Evolutionary conservation across 2,797 vertebrate genomes (phyloP).

Genomic region (Mionectes olivaceus): DNA sequence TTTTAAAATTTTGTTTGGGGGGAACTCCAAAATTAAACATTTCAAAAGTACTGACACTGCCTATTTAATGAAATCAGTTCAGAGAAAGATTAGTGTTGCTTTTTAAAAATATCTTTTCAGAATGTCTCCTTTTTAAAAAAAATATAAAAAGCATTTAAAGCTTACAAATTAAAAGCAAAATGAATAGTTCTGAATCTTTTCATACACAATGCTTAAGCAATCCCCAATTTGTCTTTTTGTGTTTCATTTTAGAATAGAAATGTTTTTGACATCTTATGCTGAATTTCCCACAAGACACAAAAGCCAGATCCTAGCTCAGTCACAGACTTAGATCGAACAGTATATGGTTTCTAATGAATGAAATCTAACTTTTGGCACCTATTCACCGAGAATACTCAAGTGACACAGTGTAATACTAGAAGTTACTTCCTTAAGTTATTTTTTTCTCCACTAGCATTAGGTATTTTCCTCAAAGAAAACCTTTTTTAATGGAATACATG

Average conservation of each 20-base stretch:
- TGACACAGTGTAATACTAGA: constrained; percentile 44
- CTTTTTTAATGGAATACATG: not conserved
- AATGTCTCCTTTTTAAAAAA: not conserved
- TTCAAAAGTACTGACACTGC: not conserved
- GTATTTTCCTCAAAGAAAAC: constrained; percentile 42
- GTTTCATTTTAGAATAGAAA: not conserved
- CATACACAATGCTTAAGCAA: not conserved
- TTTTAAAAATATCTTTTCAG: not conserved
- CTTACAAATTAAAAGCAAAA: not conserved
- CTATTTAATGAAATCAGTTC: not conserved
- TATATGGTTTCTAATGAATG: constrained; percentile 31
- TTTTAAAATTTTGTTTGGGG: not conserved
- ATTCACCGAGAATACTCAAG: not conserved
- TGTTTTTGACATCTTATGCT: constrained; percentile 6
- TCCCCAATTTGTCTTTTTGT: not conserved
- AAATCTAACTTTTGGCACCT: constrained; percentile 31
- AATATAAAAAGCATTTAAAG: not conserved
- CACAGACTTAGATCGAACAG: not conserved
- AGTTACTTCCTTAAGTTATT: constrained; percentile 43
- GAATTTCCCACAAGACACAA: not conserved
- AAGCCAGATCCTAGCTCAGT: constrained; percentile 14
- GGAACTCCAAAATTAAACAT: not conserved
- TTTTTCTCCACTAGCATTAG: not conserved
- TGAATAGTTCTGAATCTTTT: not conserved
- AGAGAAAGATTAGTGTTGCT: not conserved